Conservation (phyloP, 2,797 vertebrate genomes). For the Macroramphosus scolopax region DNA sequence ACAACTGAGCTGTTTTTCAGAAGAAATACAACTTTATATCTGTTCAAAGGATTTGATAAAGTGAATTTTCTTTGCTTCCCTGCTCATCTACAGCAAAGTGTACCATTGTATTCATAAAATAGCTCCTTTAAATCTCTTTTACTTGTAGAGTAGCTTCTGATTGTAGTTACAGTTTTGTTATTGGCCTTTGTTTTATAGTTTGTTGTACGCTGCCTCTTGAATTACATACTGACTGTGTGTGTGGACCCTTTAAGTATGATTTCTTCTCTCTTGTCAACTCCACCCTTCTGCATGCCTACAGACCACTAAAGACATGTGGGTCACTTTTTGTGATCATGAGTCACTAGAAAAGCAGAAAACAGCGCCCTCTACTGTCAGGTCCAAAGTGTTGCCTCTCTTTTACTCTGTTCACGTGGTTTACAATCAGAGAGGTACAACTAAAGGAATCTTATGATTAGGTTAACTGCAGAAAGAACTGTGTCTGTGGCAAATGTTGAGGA, state of each 20-base stretch:
- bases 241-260: background rate
- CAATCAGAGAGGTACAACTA: slow-evolving; percentile 43
- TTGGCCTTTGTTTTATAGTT: no score
- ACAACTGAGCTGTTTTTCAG: no score
- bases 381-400: background rate
- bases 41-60: no score
- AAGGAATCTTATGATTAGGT: slow-evolving; percentile 49
- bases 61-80: no score
- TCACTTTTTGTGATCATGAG: no score
- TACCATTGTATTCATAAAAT: no score
- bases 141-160: no score
- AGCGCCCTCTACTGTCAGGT: slow-evolving; percentile 3
- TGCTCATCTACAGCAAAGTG: no score
- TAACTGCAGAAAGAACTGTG: slow-evolving; percentile 60
- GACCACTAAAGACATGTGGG: background rate
- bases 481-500: slow-evolving; percentile 22
- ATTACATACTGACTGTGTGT: background rate
- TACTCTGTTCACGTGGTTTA: slow-evolving; percentile 38
- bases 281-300: background rate
- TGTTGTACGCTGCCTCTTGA: no score
- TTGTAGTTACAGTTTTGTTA: no score
- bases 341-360: background rate
- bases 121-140: no score
- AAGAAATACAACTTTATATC: no score
- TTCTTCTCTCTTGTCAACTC: background rate